These are phyloP conservation scores for Epinotia bilunana DNA, from an alignment of 2,888 invertebrate species.

Conservation along the genomic window DNA sequence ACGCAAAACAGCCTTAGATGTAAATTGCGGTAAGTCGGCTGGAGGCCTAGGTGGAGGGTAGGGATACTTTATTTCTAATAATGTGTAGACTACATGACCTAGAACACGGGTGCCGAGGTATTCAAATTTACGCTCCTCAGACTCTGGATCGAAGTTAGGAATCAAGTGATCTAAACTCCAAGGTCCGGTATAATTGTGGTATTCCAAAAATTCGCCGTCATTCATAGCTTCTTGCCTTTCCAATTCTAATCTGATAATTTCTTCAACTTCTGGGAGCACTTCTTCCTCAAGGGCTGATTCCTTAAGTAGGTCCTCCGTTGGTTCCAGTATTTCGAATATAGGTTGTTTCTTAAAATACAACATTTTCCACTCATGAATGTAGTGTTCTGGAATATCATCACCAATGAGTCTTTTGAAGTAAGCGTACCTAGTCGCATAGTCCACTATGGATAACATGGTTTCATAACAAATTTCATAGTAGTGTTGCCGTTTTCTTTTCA, in stretches of 20 bases:
- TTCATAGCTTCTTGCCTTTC: conserved; percentile 82
- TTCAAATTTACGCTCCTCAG: conserved; percentile 74
- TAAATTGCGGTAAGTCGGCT: conserved; percentile 68
- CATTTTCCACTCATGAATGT: conserved; percentile 83
- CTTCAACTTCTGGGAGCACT: conserved; percentile 65
- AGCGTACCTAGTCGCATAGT: conserved; percentile 80
- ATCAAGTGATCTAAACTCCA: conserved; percentile 81
- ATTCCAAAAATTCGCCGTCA: conserved; percentile 83
- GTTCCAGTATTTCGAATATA: conserved; percentile 78
- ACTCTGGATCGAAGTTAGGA: conserved; percentile 71
- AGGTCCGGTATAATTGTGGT: conserved; percentile 79
- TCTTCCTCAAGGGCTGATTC: conserved; percentile 63
- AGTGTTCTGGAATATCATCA: conserved; percentile 75
- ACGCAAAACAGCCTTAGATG: conserved; percentile 72
- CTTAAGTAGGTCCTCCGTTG: conserved; percentile 70
- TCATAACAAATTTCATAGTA: conserved; percentile 81
- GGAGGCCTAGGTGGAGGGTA: conserved; percentile 65
- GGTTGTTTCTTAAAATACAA: conserved; percentile 83
- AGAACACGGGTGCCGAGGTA: conserved; percentile 75
- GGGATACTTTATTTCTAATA: conserved; percentile 80
- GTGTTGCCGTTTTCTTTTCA: conserved; percentile 75
- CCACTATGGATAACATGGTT: conserved; percentile 81
- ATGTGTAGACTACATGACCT: conserved; percentile 81
- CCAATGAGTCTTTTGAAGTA: conserved; percentile 76
- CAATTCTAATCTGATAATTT: conserved; percentile 76